A percentile compares a stretch with the other conserved stretches of the same genome.
phyloP scores from a whole-genome alignment of 2,113 vertebrate species.

The Takifugu bimaculatus region DNA sequence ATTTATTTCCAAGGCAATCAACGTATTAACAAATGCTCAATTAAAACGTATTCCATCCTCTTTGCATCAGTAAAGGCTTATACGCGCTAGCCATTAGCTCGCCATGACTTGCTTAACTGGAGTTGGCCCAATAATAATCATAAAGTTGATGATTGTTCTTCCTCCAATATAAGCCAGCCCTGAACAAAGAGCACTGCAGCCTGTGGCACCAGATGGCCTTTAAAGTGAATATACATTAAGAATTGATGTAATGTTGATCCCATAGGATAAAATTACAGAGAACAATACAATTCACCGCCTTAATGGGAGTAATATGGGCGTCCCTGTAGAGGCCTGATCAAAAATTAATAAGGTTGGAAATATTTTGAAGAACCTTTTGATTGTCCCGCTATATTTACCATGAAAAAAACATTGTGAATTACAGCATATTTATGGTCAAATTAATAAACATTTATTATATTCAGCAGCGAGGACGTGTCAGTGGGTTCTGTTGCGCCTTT shows the following conservation, averaged over 20 bases:
- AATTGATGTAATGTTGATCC: constrained; percentile 25
- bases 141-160: too few species aligned
- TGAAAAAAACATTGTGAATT: neutral
- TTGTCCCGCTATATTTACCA: neutral
- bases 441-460: too few species aligned
- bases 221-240: constrained; percentile 29
- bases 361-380: neutral
- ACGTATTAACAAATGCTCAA: too few species aligned
- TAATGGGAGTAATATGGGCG: constrained; percentile 24
- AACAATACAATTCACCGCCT: constrained; percentile 2
- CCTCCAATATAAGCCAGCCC: neutral
- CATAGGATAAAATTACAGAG: constrained; percentile 16
- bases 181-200: constrained; percentile 16
- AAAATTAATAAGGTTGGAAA: constrained; percentile 19
- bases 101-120: too few species aligned
- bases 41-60: too few species aligned
- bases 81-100: too few species aligned
- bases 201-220: constrained; percentile 2
- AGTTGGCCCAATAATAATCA: neutral
- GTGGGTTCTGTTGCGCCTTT: neutral
- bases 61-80: too few species aligned
- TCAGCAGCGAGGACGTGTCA: neutral
- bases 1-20: too few species aligned
- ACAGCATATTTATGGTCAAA: neutral
- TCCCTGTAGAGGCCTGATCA: constrained; percentile 10